Conservation (phyloP, 1,140 invertebrate species). For the Pachyrhynchus sulphureomaculatus region DNA sequence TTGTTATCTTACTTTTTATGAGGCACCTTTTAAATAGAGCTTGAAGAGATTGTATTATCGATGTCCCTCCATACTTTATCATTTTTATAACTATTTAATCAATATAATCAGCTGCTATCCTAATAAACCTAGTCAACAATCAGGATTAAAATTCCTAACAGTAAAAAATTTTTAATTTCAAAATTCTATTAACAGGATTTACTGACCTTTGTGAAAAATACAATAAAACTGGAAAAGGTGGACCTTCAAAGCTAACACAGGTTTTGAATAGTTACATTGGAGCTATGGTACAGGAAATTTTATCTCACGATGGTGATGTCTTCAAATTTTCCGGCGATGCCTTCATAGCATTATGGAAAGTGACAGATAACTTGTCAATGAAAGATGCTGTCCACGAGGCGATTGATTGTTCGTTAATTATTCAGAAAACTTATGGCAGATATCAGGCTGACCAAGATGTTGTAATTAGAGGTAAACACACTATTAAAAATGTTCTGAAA, state of each 20-base stretch:
- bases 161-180: no score
- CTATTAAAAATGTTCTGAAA: background rate
- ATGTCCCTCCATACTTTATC: no score
- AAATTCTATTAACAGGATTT: constrained; percentile 58
- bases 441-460: constrained; percentile 62
- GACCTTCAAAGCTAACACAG: constrained; percentile 63
- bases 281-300: constrained; percentile 62
- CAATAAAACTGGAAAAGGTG: constrained; percentile 58
- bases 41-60: no score
- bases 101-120: no score
- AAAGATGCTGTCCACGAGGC: constrained; percentile 60
- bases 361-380: constrained; percentile 54
- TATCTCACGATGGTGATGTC: constrained; percentile 63
- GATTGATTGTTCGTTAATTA: constrained; percentile 62
- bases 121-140: no score
- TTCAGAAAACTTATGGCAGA: constrained; percentile 63
- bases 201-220: constrained; percentile 65
- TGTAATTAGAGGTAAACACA: constrained; percentile 50
- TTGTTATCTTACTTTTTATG: no score
- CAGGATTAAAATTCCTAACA: no score
- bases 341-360: constrained; percentile 52
- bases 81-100: no score
- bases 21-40: no score
- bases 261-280: constrained; percentile 67
- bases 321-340: constrained; percentile 69